A percentile compares a stretch with the other conserved stretches of the same genome.
Evolutionary conservation across 2,888 invertebrate genomes (phyloP).

Genomic region (Rhopalosiphum nymphaeae): DNA sequence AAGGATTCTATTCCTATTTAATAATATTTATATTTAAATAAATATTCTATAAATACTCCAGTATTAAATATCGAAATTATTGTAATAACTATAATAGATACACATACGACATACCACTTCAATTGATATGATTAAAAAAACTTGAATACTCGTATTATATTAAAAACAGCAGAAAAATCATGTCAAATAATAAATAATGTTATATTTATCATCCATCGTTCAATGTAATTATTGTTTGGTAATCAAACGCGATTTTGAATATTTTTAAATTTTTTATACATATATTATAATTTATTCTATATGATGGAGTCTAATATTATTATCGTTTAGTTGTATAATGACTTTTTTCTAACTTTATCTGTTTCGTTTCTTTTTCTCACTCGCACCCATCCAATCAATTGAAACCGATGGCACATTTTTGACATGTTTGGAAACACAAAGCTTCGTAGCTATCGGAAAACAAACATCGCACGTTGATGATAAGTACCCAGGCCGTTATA

Average conservation of each 20-base stretch:
- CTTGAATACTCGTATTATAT: neutral
- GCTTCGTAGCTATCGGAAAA: slow-evolving; percentile 39
- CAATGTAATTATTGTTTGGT: neutral
- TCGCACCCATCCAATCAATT: neutral
- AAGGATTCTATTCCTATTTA: neutral
- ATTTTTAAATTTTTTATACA: neutral
- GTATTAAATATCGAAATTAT: neutral
- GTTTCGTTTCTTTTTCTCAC: neutral
- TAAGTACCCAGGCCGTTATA: slow-evolving; percentile 23
- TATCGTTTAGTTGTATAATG: neutral
- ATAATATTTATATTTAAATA: neutral
- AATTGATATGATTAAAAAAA: neutral
- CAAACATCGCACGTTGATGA: slow-evolving; percentile 43
- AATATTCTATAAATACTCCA: neutral
- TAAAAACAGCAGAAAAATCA: neutral
- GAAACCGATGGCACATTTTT: slow-evolving; percentile 30
- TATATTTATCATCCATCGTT: neutral
- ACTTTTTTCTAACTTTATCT: neutral
- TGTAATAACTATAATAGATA: neutral
- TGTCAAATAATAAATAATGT: neutral
- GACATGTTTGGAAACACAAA: slow-evolving; percentile 26
- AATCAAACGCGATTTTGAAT: neutral
- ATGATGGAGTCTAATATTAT: neutral
- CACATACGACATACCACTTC: neutral
- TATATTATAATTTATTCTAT: neutral